phyloP scores from a whole-genome alignment of 1,140 invertebrate species.

The Pentalonia nigronervosa region DNA sequence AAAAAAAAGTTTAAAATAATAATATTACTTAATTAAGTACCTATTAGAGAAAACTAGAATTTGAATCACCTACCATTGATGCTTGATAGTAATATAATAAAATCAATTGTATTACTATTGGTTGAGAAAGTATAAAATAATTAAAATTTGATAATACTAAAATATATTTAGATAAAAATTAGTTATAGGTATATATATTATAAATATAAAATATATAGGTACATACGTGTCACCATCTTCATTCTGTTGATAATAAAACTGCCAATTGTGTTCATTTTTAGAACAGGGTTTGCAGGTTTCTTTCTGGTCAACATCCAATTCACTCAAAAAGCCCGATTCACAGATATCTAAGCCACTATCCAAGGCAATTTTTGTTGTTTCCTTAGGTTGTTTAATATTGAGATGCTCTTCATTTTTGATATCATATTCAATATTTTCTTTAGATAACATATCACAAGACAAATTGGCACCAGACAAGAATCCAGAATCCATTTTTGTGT shows the following conservation, averaged over 20 bases:
- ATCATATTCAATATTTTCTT: slow-evolving; percentile 39
- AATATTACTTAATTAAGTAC: background rate
- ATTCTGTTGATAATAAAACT: slow-evolving; percentile 37
- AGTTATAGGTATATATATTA: background rate
- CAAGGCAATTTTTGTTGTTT: background rate
- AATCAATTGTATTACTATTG: background rate
- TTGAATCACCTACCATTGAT: background rate
- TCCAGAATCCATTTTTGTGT: slow-evolving; percentile 53
- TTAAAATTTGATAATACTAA: background rate
- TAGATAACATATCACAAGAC: slow-evolving; percentile 14
- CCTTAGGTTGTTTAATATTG: background rate
- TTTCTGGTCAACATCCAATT: slow-evolving; percentile 37
- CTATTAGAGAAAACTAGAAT: background rate
- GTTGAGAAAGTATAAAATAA: background rate
- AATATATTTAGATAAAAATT: background rate
- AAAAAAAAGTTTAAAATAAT: background rate
- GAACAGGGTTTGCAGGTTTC: background rate
- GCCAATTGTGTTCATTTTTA: slow-evolving; percentile 2
- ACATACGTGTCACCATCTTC: slow-evolving; percentile 59
- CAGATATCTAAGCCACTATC: slow-evolving; percentile 34
- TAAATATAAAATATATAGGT: background rate
- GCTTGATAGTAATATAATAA: too few relatives aligned
- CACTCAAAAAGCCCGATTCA: slow-evolving; percentile 25
- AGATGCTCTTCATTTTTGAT: background rate
- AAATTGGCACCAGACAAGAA: slow-evolving; percentile 36